phyloP scores from a whole-genome alignment of 2,888 invertebrate species.

The Polyommatus icarus region DNA sequence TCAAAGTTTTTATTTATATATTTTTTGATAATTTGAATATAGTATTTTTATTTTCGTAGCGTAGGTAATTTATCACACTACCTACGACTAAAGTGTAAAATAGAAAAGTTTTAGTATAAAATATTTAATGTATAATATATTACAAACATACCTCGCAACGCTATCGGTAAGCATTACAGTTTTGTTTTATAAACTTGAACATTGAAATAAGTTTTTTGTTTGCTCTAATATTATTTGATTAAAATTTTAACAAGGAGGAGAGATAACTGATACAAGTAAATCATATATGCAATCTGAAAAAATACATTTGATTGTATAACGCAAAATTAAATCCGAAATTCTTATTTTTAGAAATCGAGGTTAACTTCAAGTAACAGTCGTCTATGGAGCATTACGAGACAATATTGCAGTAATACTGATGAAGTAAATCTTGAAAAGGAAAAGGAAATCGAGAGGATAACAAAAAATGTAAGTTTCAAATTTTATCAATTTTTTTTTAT shows the following conservation, averaged over 20 bases:
- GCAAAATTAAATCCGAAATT: not conserved
- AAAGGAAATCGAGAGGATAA: constrained; percentile 64
- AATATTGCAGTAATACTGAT: constrained; percentile 42
- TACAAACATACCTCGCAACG: not conserved
- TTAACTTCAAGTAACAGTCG: constrained; percentile 36
- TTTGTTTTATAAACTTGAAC: not conserved
- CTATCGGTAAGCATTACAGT: not conserved
- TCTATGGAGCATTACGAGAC: constrained; percentile 15
- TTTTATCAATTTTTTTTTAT: not conserved
- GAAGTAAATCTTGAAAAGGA: constrained; percentile 61
- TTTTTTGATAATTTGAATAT: too few species aligned
- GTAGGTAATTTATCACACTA: not conserved
- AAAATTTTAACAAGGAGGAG: not conserved
- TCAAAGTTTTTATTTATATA: too few species aligned
- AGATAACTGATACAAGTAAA: not conserved
- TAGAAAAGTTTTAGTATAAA: not conserved
- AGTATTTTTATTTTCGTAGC: not conserved
- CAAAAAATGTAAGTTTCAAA: constrained; percentile 57
- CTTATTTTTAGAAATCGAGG: constrained; percentile 48
- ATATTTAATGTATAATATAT: constrained; percentile 19
- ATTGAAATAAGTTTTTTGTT: not conserved
- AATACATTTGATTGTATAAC: not conserved
- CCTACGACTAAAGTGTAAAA: not conserved
- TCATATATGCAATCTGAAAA: not conserved
- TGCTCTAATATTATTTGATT: not conserved